These are phyloP conservation scores for Pherbina coryleti DNA, from an alignment of 2,888 invertebrate genomes.

Conservation along the genomic window DNA sequence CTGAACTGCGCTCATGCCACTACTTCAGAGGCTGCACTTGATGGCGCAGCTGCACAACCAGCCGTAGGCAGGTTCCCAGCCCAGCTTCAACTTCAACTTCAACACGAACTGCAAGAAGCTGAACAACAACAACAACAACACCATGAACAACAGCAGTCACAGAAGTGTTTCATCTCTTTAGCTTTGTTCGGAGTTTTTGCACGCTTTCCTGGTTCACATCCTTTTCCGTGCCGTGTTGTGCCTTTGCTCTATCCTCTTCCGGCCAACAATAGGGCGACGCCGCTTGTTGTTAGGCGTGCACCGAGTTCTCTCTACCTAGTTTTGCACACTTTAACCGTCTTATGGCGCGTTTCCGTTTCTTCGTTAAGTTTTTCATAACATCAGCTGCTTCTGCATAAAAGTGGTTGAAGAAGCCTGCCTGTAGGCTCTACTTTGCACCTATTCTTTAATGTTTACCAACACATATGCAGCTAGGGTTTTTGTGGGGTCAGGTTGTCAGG, in stretches of 20 bases:
- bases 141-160: conserved; percentile 1
- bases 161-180: conserved; percentile 27
- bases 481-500: neutral
- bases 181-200: conserved; percentile 19
- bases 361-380: conserved; percentile 6
- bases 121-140: neutral
- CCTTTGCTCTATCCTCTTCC: conserved; percentile 8
- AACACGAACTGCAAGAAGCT: neutral
- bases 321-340: conserved; percentile 9
- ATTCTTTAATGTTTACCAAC: neutral
- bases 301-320: neutral
- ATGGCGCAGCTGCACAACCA: conserved; percentile 13
- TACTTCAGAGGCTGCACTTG: neutral
- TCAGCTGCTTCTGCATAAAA: conserved; percentile 6
- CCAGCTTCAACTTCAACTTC: neutral
- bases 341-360: conserved; percentile 10
- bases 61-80: neutral
- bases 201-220: conserved; percentile 22
- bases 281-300: conserved; percentile 30
- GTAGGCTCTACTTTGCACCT: neutral
- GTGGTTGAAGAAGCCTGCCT: neutral
- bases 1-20: neutral
- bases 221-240: conserved; percentile 7
- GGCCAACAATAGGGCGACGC: conserved; percentile 17
- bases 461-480: neutral